phyloP scores from a whole-genome alignment of 2,888 invertebrate genomes.

The Acanthoscelides obtectus region DNA sequence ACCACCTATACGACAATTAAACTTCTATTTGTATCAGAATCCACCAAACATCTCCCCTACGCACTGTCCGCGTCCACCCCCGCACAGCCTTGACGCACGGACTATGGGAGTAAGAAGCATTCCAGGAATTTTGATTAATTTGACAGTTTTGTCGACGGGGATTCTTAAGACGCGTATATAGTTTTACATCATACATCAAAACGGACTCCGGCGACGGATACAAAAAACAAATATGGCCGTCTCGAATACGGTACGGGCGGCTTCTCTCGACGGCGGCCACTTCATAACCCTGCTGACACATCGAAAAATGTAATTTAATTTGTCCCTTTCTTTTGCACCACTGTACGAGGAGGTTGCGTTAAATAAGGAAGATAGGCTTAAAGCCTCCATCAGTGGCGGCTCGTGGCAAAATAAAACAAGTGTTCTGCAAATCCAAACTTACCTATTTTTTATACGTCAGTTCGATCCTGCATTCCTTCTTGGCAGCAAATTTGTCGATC shows the following conservation, averaged over 20 bases:
- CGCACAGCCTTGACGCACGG: not conserved
- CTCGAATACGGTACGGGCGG: constrained; percentile 19
- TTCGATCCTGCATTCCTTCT: too few species aligned
- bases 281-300: constrained; percentile 42
- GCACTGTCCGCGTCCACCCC: not conserved
- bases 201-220: constrained; percentile 30
- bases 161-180: constrained; percentile 35
- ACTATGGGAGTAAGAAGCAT: constrained; percentile 23
- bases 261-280: constrained; percentile 22
- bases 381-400: too few species aligned
- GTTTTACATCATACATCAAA: constrained; percentile 41
- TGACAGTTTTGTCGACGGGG: constrained; percentile 31
- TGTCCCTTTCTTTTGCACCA: not conserved
- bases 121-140: constrained; percentile 41
- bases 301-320: constrained; percentile 9
- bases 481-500: too few species aligned
- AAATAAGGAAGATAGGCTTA: too few species aligned
- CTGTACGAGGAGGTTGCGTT: not conserved
- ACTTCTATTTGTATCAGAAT: too few species aligned
- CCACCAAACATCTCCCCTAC: not conserved
- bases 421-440: too few species aligned
- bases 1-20: too few species aligned
- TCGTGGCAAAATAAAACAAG: too few species aligned
- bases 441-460: too few species aligned
- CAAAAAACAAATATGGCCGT: constrained; percentile 41